Evolutionary conservation across 2,888 invertebrate species (phyloP).

Genomic region (Hyppa rectilinea): DNA sequence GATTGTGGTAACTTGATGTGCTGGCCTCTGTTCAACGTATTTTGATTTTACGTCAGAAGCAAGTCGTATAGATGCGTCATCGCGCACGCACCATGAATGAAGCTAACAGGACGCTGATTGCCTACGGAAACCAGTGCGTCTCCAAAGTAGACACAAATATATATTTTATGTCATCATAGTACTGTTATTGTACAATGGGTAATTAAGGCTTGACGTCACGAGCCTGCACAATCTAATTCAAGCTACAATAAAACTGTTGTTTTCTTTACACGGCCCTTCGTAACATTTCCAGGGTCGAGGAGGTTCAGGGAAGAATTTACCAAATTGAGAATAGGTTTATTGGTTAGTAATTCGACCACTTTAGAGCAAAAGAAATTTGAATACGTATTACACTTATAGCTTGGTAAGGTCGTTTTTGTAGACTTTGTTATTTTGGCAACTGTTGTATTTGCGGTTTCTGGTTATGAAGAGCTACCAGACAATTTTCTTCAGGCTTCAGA

Average conservation of each 20-base stretch:
- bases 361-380: conserved; percentile 3
- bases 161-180: conserved; percentile 7
- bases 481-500: too few relatives aligned
- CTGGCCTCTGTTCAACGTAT: too few relatives aligned
- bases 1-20: too few relatives aligned
- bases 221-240: conserved; percentile 36
- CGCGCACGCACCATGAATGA: conserved; percentile 7
- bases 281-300: conserved; percentile 3
- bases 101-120: neutral
- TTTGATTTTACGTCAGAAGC: neutral
- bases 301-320: conserved; percentile 1
- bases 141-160: conserved; percentile 2
- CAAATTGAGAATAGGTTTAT: neutral
- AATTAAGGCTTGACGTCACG: conserved; percentile 73
- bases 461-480: too few relatives aligned
- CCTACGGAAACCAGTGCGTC: neutral
- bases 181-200: conserved; percentile 71
- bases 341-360: neutral
- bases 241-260: conserved; percentile 23
- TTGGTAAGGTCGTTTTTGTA: neutral
- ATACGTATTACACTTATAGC: neutral
- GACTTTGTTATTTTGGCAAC: too few relatives aligned
- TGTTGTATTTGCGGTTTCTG: too few relatives aligned
- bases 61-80: neutral
- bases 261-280: conserved; percentile 9